Evolutionary conservation across 2,888 invertebrate genomes (phyloP).

Genomic region (Eilema sororculum): DNA sequence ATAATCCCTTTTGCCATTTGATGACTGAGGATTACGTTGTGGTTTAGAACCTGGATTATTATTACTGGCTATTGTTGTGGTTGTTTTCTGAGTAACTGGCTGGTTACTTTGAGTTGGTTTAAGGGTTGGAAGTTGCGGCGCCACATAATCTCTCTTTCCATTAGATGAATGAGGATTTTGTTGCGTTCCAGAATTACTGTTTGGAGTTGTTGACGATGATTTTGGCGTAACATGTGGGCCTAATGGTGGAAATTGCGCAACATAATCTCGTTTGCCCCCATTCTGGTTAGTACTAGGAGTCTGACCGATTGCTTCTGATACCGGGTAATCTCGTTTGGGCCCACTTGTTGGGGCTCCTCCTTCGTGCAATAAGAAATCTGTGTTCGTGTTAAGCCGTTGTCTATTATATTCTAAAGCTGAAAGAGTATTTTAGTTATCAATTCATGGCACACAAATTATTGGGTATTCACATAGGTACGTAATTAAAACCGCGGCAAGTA

Average conservation of each 20-base stretch:
- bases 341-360: constrained; percentile 56
- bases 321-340: constrained; percentile 63
- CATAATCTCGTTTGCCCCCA: constrained; percentile 47
- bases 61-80: constrained; percentile 4
- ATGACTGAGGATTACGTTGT: constrained; percentile 30
- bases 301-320: constrained; percentile 38
- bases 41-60: constrained; percentile 16
- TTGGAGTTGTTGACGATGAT: constrained; percentile 27
- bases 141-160: constrained; percentile 70
- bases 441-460: neutral
- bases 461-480: too few species aligned
- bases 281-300: constrained; percentile 30
- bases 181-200: constrained; percentile 29
- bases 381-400: constrained; percentile 66
- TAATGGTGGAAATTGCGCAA: constrained; percentile 47
- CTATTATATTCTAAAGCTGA: constrained; percentile 66
- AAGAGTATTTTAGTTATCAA: neutral
- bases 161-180: constrained; percentile 37
- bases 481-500: neutral
- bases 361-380: constrained; percentile 79
- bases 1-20: constrained; percentile 63
- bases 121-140: constrained; percentile 65
- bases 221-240: constrained; percentile 33
- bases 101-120: constrained; percentile 27
- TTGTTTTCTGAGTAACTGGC: constrained; percentile 30